phyloP scores from a whole-genome alignment of 2,888 invertebrate genomes.

The Periphyllus acericola region DNA sequence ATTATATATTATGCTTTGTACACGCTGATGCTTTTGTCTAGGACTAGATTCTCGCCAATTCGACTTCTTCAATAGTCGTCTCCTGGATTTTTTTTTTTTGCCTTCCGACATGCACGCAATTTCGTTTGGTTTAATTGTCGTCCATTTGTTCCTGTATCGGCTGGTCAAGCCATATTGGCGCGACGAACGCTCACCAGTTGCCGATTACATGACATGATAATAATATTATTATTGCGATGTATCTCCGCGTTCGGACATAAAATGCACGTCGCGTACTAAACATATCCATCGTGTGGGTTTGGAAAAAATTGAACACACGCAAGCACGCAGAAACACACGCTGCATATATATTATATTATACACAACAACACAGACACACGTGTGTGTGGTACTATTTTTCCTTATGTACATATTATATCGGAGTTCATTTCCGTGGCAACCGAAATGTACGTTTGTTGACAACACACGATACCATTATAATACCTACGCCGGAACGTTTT shows the following conservation, averaged over 20 bases:
- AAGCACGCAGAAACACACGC: background rate
- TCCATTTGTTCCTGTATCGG: background rate
- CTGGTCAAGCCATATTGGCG: background rate
- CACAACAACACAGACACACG: background rate
- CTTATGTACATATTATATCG: background rate
- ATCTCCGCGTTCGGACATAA: background rate
- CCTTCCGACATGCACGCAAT: background rate
- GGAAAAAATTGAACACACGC: background rate
- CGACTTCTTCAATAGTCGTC: background rate
- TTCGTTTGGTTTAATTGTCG: background rate
- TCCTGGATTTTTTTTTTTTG: background rate
- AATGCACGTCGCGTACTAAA: background rate
- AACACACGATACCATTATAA: background rate
- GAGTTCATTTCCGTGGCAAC: conserved; percentile 53
- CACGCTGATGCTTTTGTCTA: background rate
- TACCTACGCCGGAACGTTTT: background rate
- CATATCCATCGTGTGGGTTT: too few species aligned
- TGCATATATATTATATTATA: too few species aligned
- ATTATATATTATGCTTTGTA: background rate
- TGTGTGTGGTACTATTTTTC: conserved; percentile 4
- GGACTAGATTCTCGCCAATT: conserved; percentile 7
- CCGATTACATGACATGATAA: background rate
- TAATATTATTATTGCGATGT: background rate
- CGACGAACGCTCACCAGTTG: background rate
- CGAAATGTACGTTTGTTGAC: conserved; percentile 12